Base-by-base conservation (phyloP, 1,140 invertebrate species). In the Drosophila ohnishii region DNA sequence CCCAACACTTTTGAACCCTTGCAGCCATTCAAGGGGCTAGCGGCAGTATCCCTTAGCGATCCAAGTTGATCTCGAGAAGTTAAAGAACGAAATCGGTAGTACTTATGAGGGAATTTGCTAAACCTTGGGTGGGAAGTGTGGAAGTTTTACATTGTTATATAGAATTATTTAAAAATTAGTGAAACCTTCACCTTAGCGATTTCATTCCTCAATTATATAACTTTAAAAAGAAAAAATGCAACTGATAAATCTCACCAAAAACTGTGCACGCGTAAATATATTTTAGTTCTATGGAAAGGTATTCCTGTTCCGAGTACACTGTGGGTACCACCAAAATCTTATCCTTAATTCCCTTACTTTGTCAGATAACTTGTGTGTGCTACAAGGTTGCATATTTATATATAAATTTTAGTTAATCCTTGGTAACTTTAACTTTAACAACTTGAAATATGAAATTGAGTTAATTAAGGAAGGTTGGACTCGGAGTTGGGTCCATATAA, bases 1-100 rank as follows among this genome's bases (percentile, higher is more conserved):
- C 67, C 87, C 74, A 91, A 91, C 90, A 75, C 90, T 42, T 72
- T n/a, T 51, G 70, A 59, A 44, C 65, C 76, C 83, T 90, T 91
- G 90, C 90, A 91, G 90, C 90, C 90, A 91, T 91, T 91, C 90
- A 91, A 91, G 73, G 72, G 28, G 22, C 74, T 80, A 63, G 88
- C 90, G 90, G 53, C 5, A 75, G 60, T 74, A 90, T 90, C 84
- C 79, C 84, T 72, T 7, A 22, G 3, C 16, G 79, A 88, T 77
- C 62, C 53, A 82, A 76, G 1, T 0, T 40, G 55, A 83, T 83
- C 75, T 14, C 13, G 3, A 3, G 3, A 13, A 44, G 42, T 60
- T 19, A 1, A 22, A 10, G n/a, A 57, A 65, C 32, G 13, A 53
- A 44, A 45, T 66, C 63, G 60, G 47, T 75, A 72, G 69, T 72